Evolutionary conservation across 2,113 vertebrate species (phyloP), one percentile per base, ranked within the genome.

Genomic region (Callospermophilus lateralis): DNA sequence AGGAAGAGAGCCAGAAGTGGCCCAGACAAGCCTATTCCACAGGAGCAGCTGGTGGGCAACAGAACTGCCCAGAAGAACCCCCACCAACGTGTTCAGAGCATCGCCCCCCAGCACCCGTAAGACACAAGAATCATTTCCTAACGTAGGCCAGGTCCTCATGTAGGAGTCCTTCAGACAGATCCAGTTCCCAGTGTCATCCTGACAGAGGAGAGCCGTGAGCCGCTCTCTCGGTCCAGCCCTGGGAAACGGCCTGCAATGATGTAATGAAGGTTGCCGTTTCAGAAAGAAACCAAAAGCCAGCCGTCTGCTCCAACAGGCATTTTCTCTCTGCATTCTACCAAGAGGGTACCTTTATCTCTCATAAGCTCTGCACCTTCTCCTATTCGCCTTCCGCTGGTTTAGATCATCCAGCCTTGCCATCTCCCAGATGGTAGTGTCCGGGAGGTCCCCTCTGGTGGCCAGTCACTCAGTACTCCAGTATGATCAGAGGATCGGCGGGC

Each of bases 101-200:
- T 22, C 0, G 0, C 19, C 42, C 63, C 20, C 24, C 51, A 51
- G 32, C 9, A 4, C 48, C 42, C 6, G 0, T 26, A 20, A 45
- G 84, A n/a, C 30, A 6, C 3, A 7, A 1, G 55, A 65, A 19
- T 30, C n/a, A 6, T 63, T 39, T 85, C 63, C 73, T 55, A 24
- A 30, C 58, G 34, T 16, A 20, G 30, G 42, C 76, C 51, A 20
- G 8, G 11, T 37, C 13, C 45, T 24, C 4, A 45, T 22, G 10
- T 1, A 70, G 53, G 78, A 51, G 48, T 88, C 39, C 70, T 74
- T 73, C 84, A 88, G 87, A 61, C 45, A 17, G 19, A 73, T 32
- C 24, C 7, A 19, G 55, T 45, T 9, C 83, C 45, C 86, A 86
- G 13, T 34, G 26, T 74, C 20, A 9, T 48, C 42, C 86, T 28